Percentiles rank a stretch among this genome's conserved stretches.
phyloP scores from a whole-genome alignment of 2,113 vertebrate genomes.

The Cryptomyrus ogoouensis region DNA sequence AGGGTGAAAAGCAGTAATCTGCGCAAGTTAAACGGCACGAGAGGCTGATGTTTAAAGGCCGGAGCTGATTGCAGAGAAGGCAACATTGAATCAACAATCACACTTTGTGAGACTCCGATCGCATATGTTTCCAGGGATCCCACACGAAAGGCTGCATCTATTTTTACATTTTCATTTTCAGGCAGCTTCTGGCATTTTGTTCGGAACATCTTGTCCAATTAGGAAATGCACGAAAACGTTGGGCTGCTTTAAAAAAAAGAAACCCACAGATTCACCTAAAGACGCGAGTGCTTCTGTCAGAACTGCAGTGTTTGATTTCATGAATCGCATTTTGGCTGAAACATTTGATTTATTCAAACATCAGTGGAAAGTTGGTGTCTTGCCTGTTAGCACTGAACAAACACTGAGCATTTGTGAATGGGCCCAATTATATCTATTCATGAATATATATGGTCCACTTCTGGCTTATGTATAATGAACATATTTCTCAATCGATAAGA shows the following conservation, averaged over 20 bases:
- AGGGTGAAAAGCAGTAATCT: not conserved
- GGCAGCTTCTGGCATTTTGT: not conserved
- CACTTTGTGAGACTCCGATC: not conserved
- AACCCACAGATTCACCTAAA: not conserved
- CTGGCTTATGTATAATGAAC: not conserved
- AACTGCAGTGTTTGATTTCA: not conserved
- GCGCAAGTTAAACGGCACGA: not conserved
- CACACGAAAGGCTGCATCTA: not conserved
- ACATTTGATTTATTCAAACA: not conserved
- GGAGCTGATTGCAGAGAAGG: not conserved
- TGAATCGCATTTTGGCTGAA: not conserved
- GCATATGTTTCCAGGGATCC: not conserved
- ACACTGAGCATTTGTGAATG: conserved; percentile 3
- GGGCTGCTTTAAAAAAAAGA: not conserved
- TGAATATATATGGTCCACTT: not conserved
- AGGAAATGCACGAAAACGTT: not conserved
- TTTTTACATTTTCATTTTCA: conserved; percentile 16
- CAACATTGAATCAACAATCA: not conserved
- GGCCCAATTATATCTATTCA: not conserved
- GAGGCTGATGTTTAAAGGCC: not conserved
- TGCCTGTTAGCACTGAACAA: not conserved
- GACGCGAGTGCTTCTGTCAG: not conserved
- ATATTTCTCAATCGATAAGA: not conserved
- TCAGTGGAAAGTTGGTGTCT: not conserved
- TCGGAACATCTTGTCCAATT: conserved; percentile 18